Base-by-base conservation (phyloP, 2,888 invertebrate genomes). In the Tenodera sinensis region DNA sequence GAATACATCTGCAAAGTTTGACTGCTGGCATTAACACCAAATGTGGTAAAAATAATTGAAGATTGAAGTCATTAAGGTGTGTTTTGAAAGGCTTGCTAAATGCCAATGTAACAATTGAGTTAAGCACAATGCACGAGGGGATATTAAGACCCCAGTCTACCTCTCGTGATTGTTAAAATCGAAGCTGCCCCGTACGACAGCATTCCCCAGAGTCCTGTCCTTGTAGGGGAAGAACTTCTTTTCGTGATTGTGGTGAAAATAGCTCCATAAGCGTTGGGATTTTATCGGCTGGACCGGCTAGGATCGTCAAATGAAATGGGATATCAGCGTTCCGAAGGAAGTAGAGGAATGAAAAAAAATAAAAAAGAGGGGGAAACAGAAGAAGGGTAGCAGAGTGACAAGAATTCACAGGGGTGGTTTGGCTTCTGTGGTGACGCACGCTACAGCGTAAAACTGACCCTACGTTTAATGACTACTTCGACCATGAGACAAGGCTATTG, bases 291-390 rank as follows among this genome's bases (percentile, higher is more conserved):
- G 85, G 85, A 89, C 88, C 89, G 89, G 88, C 88, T 84, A 88
- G 85, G 89, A 88, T 89, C 89, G 85, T 89, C 89, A 89, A 88
- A 89, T 88, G 88, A 89, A 88, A 89, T 89, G 89, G 89, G 47
- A 71, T 86, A 86, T 42, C 28, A 81, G 25, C 54, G 54, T 25
- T 71, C 15, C 54, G 54, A 71, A 71, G 54, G 54, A 71, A 71
- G 54, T 71, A 20, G 20, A 71, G 54, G 54, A 71, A 71, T 71
- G 54, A 71, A 71, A 71, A 34, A 42, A 42, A 42, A 42, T 42
- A 42, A 42, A 71, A 15, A 71, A 71, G 20, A 25, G 54, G 54
- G 54, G 54, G 25, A 25, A 71, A 25, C 3, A 20, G 54, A 71
- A 71, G 25, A 25, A 20, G 54, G 54, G 54, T 71, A 25, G 54